phyloP scores from a whole-genome alignment of 2,888 invertebrate species.

The Drosophila setosimentum region DNA sequence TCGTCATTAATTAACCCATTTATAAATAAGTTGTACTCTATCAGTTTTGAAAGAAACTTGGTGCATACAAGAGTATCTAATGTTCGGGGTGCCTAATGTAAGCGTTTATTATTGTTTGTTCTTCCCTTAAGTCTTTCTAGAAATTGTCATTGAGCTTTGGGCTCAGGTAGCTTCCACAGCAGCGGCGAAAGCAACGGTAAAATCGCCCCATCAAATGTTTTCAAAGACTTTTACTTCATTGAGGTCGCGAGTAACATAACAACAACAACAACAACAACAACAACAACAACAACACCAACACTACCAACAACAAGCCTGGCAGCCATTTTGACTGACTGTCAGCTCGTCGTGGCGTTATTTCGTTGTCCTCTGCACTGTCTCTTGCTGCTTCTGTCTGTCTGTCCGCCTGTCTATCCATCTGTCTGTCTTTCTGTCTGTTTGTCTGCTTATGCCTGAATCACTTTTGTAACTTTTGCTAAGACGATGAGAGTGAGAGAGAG shows the following conservation, averaged over 20 bases:
- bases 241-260: conserved; percentile 43
- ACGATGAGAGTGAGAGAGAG: not conserved
- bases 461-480: conserved; percentile 72
- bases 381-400: conserved; percentile 10
- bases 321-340: conserved; percentile 75
- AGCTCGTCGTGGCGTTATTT: conserved; percentile 24
- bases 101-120: conserved; percentile 6
- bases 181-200: conserved; percentile 9
- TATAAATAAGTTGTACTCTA: not conserved
- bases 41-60: no score
- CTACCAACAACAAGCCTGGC: conserved; percentile 37
- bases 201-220: conserved; percentile 48
- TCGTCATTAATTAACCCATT: not conserved
- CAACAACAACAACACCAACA: conserved; percentile 2
- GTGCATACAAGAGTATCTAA: not conserved
- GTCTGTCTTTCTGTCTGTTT: conserved; percentile 10
- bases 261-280: conserved; percentile 16
- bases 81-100: not conserved
- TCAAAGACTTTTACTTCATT: conserved; percentile 69
- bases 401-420: no score
- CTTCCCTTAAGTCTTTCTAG: conserved; percentile 22
- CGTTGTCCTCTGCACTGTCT: conserved; percentile 27
- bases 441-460: conserved; percentile 74
- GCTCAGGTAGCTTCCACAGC: conserved; percentile 57
- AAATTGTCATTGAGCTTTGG: conserved; percentile 66